A percentile compares a stretch with the other conserved stretches of the same genome.
These are phyloP conservation scores for Gobionotothen gibberifrons DNA, from an alignment of 2,797 vertebrate genomes.

Conservation along the genomic window DNA sequence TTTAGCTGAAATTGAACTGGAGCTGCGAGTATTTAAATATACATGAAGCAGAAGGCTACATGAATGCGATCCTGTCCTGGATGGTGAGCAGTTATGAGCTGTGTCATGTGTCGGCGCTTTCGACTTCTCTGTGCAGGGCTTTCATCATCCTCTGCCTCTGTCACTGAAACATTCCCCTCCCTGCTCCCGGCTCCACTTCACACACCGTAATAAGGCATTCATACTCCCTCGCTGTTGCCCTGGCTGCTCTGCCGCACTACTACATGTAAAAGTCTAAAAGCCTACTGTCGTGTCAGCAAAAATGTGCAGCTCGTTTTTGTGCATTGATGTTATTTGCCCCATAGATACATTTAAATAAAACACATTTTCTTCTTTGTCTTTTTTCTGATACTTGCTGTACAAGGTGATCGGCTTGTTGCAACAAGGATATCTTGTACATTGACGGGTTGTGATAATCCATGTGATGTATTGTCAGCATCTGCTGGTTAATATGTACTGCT, in stretches of 20 bases:
- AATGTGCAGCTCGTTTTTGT: slow-evolving; percentile 47
- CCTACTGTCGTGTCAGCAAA: slow-evolving; percentile 59
- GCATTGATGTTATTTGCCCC: slow-evolving; percentile 35
- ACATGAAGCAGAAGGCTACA: slow-evolving; percentile 72
- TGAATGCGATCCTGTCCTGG: slow-evolving; percentile 67
- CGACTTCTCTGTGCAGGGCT: slow-evolving; percentile 66
- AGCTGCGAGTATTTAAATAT: slow-evolving; percentile 74
- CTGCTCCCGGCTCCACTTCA: slow-evolving; percentile 69
- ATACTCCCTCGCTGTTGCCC: slow-evolving; percentile 58
- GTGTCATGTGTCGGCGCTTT: slow-evolving; percentile 77
- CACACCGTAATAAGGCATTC: slow-evolving; percentile 71
- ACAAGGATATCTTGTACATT: slow-evolving; percentile 44
- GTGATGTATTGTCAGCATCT: slow-evolving; percentile 59
- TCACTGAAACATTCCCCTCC: slow-evolving; percentile 68
- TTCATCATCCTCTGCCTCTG: slow-evolving; percentile 75
- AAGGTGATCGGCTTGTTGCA: slow-evolving; percentile 38
- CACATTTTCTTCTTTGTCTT: slow-evolving; percentile 15
- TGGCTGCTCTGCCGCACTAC: slow-evolving; percentile 70
- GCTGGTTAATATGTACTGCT: slow-evolving; percentile 58
- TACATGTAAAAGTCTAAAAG: slow-evolving; percentile 70
- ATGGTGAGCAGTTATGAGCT: slow-evolving; percentile 77
- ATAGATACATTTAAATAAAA: slow-evolving; percentile 6
- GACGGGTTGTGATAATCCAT: slow-evolving; percentile 60
- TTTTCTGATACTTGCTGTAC: slow-evolving; percentile 1
- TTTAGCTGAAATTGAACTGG: slow-evolving; percentile 63